Evolutionary conservation across 1,140 invertebrate species (phyloP).

Genomic region (Papilio polytes): DNA sequence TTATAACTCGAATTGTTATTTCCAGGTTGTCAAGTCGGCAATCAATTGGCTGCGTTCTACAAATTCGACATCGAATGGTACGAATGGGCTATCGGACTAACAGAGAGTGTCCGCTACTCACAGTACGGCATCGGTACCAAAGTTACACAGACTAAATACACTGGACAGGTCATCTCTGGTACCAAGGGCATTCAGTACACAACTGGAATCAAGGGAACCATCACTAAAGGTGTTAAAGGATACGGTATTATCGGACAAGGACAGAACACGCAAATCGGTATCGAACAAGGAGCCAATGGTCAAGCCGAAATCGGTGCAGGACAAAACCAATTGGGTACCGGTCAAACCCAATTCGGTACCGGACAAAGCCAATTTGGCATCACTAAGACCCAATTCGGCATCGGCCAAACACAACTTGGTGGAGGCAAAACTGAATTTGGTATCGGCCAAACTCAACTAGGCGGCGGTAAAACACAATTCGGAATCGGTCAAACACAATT

Average conservation of each 20-base stretch:
- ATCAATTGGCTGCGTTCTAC: conserved; percentile 80
- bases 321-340: background rate
- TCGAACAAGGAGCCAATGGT: conserved; percentile 41
- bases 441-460: conserved; percentile 1
- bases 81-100: conserved; percentile 75
- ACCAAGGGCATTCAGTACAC: conserved; percentile 40
- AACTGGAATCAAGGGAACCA: conserved; percentile 46
- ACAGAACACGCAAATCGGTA: conserved; percentile 32
- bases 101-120: conserved; percentile 69
- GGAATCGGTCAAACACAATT: conserved; percentile 42
- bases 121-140: conserved; percentile 55
- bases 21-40: conserved; percentile 75
- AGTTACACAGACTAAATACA: conserved; percentile 44
- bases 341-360: background rate
- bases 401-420: background rate
- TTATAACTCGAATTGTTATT: conserved; percentile 37
- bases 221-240: conserved; percentile 8
- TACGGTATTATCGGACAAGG: conserved; percentile 43
- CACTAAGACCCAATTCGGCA: background rate
- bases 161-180: conserved; percentile 47
- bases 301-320: background rate
- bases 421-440: background rate
- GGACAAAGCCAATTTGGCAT: background rate
- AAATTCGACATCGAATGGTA: conserved; percentile 82
- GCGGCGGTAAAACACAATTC: conserved; percentile 4